phyloP scores from a whole-genome alignment of 1,140 invertebrate species.

The Drosophila rufa region DNA sequence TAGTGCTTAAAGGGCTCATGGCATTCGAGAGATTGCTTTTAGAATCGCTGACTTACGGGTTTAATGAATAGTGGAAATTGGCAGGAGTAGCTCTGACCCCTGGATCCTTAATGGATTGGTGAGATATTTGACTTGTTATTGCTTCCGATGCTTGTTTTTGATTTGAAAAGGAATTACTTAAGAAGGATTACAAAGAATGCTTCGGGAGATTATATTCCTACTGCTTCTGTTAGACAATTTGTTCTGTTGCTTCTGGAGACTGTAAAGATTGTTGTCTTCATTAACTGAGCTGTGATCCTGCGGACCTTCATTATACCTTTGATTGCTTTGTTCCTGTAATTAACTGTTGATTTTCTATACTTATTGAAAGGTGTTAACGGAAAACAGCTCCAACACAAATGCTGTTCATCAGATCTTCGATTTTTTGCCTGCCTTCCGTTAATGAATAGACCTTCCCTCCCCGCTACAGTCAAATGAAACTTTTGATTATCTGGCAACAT shows the following conservation, averaged over 20 bases:
- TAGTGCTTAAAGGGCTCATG: slow-evolving; percentile 10
- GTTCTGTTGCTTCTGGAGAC: too few species aligned
- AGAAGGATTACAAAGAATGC: too few species aligned
- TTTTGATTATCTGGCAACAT: slow-evolving; percentile 11
- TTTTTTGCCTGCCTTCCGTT: background rate
- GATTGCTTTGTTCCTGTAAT: background rate
- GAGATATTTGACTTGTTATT: background rate
- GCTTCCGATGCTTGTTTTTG: background rate
- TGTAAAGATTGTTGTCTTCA: background rate
- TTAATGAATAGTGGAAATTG: slow-evolving; percentile 24
- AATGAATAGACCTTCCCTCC: slow-evolving; percentile 9
- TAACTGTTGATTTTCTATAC: background rate
- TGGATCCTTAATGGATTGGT: background rate
- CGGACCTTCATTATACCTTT: background rate
- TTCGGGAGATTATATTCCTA: too few species aligned
- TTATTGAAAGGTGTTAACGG: background rate
- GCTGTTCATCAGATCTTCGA: background rate
- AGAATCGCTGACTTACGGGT: background rate
- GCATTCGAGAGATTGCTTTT: slow-evolving; percentile 5
- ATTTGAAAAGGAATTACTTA: background rate
- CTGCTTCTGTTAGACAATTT: too few species aligned
- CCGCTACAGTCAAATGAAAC: background rate
- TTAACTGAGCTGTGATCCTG: background rate
- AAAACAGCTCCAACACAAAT: background rate
- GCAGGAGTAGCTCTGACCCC: background rate